These are phyloP conservation scores for Oreochromis niloticus DNA, from an alignment of 2,113 vertebrate species.

Conservation along the genomic window DNA sequence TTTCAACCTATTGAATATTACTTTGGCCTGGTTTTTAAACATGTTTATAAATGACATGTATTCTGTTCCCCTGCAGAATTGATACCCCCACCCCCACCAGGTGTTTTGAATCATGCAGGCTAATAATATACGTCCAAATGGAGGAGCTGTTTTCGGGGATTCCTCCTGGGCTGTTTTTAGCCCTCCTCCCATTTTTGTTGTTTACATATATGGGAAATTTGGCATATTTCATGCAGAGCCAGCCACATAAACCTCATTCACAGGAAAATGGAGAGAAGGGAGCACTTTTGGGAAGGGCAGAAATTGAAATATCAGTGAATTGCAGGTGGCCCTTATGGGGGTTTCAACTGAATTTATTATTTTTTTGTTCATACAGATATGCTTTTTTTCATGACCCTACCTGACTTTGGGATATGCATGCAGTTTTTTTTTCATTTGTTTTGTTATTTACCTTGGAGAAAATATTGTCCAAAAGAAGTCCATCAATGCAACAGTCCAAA, in stretches of 20 bases:
- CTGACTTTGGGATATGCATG: neutral
- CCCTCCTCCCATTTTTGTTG: neutral
- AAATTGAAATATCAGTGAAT: neutral
- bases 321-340: neutral
- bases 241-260: neutral
- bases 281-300: neutral
- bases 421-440: neutral
- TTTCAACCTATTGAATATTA: neutral
- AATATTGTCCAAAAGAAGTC: neutral
- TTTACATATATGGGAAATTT: neutral
- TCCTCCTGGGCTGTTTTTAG: neutral
- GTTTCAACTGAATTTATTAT: neutral
- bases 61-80: neutral
- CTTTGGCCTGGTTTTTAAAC: neutral
- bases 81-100: neutral
- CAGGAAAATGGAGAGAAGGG: neutral
- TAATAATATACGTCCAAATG: slow-evolving; percentile 16
- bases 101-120: slow-evolving; percentile 16
- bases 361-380: neutral
- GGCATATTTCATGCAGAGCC: neutral
- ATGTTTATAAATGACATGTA: neutral
- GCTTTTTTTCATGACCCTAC: neutral
- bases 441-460: neutral
- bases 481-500: neutral
- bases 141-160: neutral